Percentiles rank a stretch among this genome's conserved stretches.
phyloP scores from a whole-genome alignment of 2,113 vertebrate genomes.

The Bos javanicus region DNA sequence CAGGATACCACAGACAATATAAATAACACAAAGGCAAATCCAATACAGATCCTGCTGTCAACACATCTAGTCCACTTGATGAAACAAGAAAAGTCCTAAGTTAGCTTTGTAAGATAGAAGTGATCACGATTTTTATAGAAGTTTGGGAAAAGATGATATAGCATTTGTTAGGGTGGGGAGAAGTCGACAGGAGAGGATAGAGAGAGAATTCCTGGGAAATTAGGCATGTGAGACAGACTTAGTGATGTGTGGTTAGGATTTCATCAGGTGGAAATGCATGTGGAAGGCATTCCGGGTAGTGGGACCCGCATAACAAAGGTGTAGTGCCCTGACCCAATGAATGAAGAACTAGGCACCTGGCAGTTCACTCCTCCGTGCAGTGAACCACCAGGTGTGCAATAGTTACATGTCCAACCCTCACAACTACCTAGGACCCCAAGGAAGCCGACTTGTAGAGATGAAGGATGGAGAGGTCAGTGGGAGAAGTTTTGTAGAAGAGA shows the following conservation, averaged over 20 bases:
- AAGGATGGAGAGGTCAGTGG: not conserved
- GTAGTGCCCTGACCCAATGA: accelerated
- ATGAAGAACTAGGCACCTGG: not conserved
- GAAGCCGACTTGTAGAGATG: accelerated
- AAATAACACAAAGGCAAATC: not conserved
- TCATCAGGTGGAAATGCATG: not conserved
- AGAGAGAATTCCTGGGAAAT: not conserved
- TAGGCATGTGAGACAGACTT: not conserved
- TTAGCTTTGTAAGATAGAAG: not conserved
- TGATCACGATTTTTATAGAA: not conserved
- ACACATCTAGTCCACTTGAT: not conserved
- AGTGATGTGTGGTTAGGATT: not conserved
- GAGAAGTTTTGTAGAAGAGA: accelerated
- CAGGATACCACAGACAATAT: not conserved
- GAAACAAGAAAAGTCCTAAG: not conserved
- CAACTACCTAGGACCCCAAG: accelerated
- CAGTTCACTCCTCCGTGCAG: not conserved
- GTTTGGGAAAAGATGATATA: not conserved
- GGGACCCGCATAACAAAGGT: no score
- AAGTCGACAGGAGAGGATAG: not conserved
- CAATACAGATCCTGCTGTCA: not conserved
- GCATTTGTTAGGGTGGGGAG: no score
- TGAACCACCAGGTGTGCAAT: not conserved
- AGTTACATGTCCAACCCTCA: not conserved
- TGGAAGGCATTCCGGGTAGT: not conserved